These are phyloP conservation scores for Neoitamus cyanurus DNA, from an alignment of 2,888 invertebrate species.

Conservation along the genomic window DNA sequence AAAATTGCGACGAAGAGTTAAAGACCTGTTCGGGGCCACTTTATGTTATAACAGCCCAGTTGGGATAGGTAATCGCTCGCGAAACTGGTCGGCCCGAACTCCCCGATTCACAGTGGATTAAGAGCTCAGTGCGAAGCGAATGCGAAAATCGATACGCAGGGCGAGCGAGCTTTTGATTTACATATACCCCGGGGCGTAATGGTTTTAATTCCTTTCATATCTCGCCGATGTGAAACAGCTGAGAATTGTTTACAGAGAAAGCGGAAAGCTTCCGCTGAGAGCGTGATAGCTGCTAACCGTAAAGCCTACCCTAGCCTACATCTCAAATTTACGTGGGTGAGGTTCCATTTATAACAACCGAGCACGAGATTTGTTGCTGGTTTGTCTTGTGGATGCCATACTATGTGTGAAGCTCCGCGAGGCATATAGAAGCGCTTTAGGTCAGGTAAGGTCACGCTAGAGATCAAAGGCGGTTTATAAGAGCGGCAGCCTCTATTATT, in stretches of 20 bases:
- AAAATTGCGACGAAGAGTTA: neutral
- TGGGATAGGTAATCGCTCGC: neutral
- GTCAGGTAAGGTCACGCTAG: neutral
- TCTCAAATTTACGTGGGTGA: neutral
- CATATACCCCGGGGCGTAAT: neutral
- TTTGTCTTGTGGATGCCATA: neutral
- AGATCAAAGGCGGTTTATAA: neutral
- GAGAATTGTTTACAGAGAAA: slow-evolving; percentile 5
- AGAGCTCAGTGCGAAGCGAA: neutral
- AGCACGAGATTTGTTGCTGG: neutral
- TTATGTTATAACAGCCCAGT: neutral
- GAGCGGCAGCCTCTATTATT: neutral
- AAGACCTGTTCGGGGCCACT: neutral
- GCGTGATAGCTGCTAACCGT: neutral
- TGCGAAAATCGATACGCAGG: neutral
- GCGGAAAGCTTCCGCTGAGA: neutral
- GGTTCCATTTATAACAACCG: neutral
- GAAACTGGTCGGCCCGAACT: neutral
- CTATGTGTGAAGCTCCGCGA: neutral
- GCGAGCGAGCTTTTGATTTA: neutral
- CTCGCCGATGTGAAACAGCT: neutral
- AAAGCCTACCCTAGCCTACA: neutral
- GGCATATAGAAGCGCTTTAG: neutral
- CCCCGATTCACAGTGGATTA: neutral
- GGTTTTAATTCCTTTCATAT: neutral